Percentiles rank a stretch among this genome's conserved stretches.
Evolutionary conservation across 2,797 vertebrate genomes (phyloP).

Genomic region (Cyclopterus lumpus): DNA sequence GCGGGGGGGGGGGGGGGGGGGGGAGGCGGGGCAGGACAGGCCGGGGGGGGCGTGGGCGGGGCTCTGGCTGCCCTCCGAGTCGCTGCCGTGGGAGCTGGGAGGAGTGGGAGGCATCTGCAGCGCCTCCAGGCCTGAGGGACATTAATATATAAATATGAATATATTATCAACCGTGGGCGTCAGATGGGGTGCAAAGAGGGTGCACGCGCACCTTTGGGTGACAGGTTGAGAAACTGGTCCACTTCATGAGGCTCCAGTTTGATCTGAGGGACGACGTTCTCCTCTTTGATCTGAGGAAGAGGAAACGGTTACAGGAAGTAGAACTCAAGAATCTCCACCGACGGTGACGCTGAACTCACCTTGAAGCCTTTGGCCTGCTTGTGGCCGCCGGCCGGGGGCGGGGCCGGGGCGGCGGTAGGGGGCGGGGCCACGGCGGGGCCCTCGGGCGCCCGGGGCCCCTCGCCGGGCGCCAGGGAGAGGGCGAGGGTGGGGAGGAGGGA

Average conservation of each 20-base stretch:
- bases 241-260: constrained; percentile 98
- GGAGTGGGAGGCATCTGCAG: constrained; percentile 96
- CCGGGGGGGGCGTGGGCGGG: constrained; percentile 85
- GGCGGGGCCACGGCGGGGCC: background rate
- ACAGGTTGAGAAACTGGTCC: constrained; percentile 97
- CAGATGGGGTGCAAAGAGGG: background rate
- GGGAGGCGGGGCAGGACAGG: constrained; percentile 78
- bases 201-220: constrained; percentile 89
- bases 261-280: constrained; percentile 90
- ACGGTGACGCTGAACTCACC: constrained; percentile 32
- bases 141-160: background rate
- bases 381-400: constrained; percentile 28
- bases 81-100: constrained; percentile 96
- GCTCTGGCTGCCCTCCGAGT: constrained; percentile 96
- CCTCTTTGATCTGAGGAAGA: constrained; percentile 86
- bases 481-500: constrained; percentile 89
- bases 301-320: background rate
- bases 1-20: constrained; percentile 78
- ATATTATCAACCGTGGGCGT: constrained; percentile 60
- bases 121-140: constrained; percentile 85
- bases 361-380: constrained; percentile 69
- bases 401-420: constrained; percentile 5
- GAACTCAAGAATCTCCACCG: too few species aligned
- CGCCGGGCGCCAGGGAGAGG: constrained; percentile 71
- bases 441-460: constrained; percentile 40